Conservation (phyloP, 1,140 invertebrate species). For the Sitophilus oryzae region DNA sequence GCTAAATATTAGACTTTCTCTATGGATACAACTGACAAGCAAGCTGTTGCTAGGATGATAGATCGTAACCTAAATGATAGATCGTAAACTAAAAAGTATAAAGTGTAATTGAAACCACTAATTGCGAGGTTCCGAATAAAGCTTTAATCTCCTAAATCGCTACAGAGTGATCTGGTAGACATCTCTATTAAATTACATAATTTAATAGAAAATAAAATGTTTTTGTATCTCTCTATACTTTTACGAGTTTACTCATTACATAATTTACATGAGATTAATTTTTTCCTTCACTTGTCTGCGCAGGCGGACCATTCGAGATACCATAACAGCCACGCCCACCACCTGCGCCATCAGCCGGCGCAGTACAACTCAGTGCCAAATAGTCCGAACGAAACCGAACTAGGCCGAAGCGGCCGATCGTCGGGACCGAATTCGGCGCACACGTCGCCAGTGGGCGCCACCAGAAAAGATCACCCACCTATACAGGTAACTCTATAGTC, state of each 20-base stretch:
- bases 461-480: slow-evolving; percentile 44
- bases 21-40: too few species aligned
- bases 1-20: too few species aligned
- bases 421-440: slow-evolving; percentile 51
- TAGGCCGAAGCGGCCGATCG: slow-evolving; percentile 45
- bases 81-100: too few species aligned
- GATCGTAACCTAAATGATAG: too few species aligned
- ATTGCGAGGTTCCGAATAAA: too few species aligned
- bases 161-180: too few species aligned
- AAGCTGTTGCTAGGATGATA: too few species aligned
- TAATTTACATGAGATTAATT: background rate
- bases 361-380: slow-evolving; percentile 73
- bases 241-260: background rate
- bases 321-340: slow-evolving; percentile 49
- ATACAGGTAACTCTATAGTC: slow-evolving; percentile 15
- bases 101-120: too few species aligned
- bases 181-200: too few species aligned
- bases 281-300: slow-evolving; percentile 24
- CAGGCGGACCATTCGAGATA: slow-evolving; percentile 49
- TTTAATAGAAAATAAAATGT: too few species aligned
- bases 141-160: too few species aligned
- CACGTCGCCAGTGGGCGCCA: slow-evolving; percentile 50
- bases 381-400: slow-evolving; percentile 64
- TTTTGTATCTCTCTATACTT: too few species aligned
- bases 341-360: slow-evolving; percentile 44